Percentiles rank a stretch among this genome's conserved stretches.
Conservation (phyloP, 2,113 vertebrate genomes). For the Gorilla gorilla region DNA sequence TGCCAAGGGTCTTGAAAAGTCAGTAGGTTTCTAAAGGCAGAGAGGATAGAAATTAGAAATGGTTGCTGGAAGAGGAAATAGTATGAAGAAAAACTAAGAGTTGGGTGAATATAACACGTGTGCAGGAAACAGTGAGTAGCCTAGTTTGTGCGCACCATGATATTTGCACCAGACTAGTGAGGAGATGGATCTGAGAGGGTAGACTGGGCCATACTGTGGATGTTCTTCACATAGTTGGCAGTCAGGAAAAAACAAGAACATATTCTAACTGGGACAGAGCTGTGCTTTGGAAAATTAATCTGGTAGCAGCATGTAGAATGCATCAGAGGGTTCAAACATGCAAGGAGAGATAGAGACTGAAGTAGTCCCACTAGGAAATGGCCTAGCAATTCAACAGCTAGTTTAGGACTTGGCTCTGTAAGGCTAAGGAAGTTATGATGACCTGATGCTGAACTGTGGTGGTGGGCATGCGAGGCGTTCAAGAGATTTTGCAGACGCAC, state of each 20-base stretch:
- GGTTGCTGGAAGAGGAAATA: neutral
- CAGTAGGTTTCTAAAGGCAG: neutral
- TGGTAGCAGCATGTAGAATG: slow-evolving; percentile 1
- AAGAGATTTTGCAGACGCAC: neutral
- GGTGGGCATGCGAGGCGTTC: neutral
- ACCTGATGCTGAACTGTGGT: neutral
- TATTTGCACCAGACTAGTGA: neutral
- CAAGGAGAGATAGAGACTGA: neutral
- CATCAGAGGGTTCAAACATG: neutral
- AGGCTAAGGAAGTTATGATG: neutral
- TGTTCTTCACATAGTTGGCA: slow-evolving; percentile 33
- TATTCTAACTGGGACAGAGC: slow-evolving; percentile 9
- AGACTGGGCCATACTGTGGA: neutral
- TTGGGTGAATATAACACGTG: neutral
- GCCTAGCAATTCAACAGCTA: neutral
- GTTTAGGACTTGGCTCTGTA: neutral
- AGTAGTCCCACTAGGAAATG: neutral
- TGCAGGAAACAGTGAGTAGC: neutral
- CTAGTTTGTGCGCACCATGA: neutral
- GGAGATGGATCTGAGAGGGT: neutral
- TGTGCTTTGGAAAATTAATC: slow-evolving; percentile 53
- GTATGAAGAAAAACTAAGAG: neutral
- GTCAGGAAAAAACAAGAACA: neutral
- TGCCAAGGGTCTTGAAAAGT: neutral
- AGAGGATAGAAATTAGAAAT: neutral